Conservation (phyloP, 2,113 vertebrate genomes). For the Tupaia chinensis region DNA sequence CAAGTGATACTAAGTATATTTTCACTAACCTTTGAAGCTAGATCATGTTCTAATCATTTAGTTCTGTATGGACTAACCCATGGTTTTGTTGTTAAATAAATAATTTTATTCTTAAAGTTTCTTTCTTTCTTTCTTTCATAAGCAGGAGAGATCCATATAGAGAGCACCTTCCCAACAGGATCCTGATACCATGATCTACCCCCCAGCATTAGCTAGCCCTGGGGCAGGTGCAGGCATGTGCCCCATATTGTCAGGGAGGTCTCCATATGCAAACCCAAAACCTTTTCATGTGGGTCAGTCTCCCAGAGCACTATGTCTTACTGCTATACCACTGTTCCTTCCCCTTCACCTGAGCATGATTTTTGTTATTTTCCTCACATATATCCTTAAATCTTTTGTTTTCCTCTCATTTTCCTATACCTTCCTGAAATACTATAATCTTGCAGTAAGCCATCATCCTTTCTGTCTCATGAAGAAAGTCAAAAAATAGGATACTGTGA, state of each 20-base stretch:
- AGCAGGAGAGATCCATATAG: no score
- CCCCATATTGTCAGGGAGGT: no score
- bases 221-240: no score
- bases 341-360: not conserved
- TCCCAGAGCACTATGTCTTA: no score
- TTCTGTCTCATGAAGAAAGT: not conserved
- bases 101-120: no score
- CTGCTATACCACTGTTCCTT: no score
- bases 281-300: no score
- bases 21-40: slow-evolving; percentile 87
- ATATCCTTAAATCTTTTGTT: not conserved
- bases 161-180: no score
- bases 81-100: slow-evolving; percentile 83
- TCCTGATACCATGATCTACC: no score
- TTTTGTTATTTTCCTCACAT: not conserved
- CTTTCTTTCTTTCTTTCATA: no score
- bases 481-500: not conserved
- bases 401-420: not conserved
- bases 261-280: no score
- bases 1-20: slow-evolving; percentile 87
- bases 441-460: not conserved
- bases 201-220: no score
- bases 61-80: slow-evolving; percentile 80
- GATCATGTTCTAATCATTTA: slow-evolving; percentile 87
- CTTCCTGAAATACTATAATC: not conserved